Base-by-base conservation (phyloP, 2,888 invertebrate genomes). In the Cryptosula pallasiana region DNA sequence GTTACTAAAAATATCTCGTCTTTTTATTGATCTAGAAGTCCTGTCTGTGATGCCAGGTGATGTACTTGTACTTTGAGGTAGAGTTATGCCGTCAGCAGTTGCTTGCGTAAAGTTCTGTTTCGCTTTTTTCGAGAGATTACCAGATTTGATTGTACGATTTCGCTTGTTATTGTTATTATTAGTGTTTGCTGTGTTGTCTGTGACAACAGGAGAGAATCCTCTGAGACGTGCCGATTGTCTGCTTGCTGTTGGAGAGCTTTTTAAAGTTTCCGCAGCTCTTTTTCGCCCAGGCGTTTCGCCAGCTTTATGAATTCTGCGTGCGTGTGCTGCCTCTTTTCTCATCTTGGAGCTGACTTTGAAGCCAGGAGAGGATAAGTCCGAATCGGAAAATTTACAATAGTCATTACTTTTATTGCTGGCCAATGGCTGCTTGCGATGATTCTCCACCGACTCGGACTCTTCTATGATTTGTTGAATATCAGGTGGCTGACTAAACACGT, bases 401-500 rank as follows among this genome's bases (percentile, higher is more conserved):
- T n/a, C n/a, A n/a, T n/a, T n/a, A n/a, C n/a, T n/a, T 23, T 20
- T 23, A 23, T 5, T 23, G 16, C 16, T 5, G 25, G 23, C 23
- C 13, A n/a, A 55, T n/a, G n/a, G n/a, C n/a, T n/a, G n/a, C n/a
- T n/a, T n/a, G n/a, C n/a, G n/a, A 16, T 55, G 55, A 16, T 55
- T 55, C 3, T 16, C 13, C 5, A 25, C 5, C 3, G 55, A 55
- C 5, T 55, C 3, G 25, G 23, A 25, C 5, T 55, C 5, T 5
- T 5, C 9, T 23, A 3, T 5, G 55, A n/a, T 5, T 3, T 16
- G 55, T 3, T 3, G 13, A 5, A 27, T 32, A 13, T 63, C 63
- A 2, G 63, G 63, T 13, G 34, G 63, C 32, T 25, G 13, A 32
- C 63, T 63, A 32, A 63, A 63, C 9, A 63, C 63, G n/a, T 63